Conservation (phyloP, 2,113 vertebrate species). For the Istiophorus platypterus region DNA sequence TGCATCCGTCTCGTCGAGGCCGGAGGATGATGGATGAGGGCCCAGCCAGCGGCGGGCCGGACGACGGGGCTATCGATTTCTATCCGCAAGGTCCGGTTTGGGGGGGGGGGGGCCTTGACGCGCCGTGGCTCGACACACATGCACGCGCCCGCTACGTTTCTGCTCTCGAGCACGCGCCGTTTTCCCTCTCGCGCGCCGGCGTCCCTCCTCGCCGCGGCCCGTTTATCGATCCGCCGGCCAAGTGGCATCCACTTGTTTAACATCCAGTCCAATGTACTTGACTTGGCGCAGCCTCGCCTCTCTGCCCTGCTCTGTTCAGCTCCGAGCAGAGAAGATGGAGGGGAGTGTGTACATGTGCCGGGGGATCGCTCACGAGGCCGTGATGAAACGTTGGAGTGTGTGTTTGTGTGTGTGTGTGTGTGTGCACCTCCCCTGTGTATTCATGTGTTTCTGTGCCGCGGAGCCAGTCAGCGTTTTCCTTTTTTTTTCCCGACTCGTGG, state of each 20-base stretch:
- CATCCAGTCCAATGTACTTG: conserved; percentile 69
- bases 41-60: conserved; percentile 66
- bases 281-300: conserved; percentile 46
- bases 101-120: conserved; percentile 46
- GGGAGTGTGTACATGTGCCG: not conserved
- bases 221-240: conserved; percentile 74
- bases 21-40: conserved; percentile 79
- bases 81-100: conserved; percentile 77
- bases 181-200: too few species aligned
- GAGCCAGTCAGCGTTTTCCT: not conserved
- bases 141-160: too few species aligned
- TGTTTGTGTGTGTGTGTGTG: conserved; percentile 1
- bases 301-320: conserved; percentile 24
- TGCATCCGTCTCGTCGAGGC: conserved; percentile 54
- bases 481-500: too few species aligned
- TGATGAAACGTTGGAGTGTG: conserved; percentile 7
- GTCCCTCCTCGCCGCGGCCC: conserved; percentile 47
- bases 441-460: conserved; percentile 9
- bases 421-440: not conserved
- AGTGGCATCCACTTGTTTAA: conserved; percentile 76
- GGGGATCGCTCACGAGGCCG: not conserved
- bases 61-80: conserved; percentile 77
- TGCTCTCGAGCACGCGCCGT: too few species aligned
- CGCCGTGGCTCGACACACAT: conserved; percentile 9
- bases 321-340: conserved; percentile 2